Conservation (phyloP, 2,888 invertebrate genomes). For the Athalia circularis region DNA sequence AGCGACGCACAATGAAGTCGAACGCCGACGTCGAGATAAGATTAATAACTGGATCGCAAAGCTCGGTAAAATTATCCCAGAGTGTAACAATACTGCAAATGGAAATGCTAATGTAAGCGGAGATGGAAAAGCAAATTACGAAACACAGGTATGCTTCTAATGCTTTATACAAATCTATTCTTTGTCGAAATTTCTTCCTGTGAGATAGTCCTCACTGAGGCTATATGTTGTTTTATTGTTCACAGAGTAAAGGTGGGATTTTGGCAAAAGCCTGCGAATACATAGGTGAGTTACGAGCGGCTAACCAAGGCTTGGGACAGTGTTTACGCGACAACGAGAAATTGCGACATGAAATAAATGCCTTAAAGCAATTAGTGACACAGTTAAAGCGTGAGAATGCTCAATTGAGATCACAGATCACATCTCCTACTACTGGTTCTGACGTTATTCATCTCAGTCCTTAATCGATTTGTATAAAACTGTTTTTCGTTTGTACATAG, state of each 20-base stretch:
- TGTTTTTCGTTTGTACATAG: slow-evolving; percentile 43
- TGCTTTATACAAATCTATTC: neutral
- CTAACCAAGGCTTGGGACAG: slow-evolving; percentile 83
- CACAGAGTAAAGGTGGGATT: slow-evolving; percentile 95
- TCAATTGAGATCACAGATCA: slow-evolving; percentile 79
- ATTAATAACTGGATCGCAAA: slow-evolving; percentile 98
- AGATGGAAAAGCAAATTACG: slow-evolving; percentile 71
- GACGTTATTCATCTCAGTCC: slow-evolving; percentile 63
- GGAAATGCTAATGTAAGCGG: slow-evolving; percentile 64
- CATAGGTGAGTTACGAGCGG: slow-evolving; percentile 88
- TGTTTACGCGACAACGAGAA: slow-evolving; percentile 83
- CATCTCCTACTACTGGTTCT: slow-evolving; percentile 53
- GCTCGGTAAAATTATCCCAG: slow-evolving; percentile 92
- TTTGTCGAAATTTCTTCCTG: slow-evolving; percentile 17
- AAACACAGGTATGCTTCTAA: slow-evolving; percentile 65
- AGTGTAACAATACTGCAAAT: slow-evolving; percentile 74
- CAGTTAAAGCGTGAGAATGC: slow-evolving; percentile 87
- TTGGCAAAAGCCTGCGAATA: slow-evolving; percentile 97
- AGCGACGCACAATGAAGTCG: slow-evolving; percentile 97
- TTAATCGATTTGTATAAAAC: slow-evolving; percentile 50
- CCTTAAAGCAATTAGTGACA: slow-evolving; percentile 82
- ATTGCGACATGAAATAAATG: slow-evolving; percentile 82
- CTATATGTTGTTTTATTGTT: slow-evolving; percentile 50
- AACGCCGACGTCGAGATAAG: slow-evolving; percentile 93
- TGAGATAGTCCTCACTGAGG: slow-evolving; percentile 17